Evolutionary conservation across 2,888 invertebrate species (phyloP), one percentile per base, ranked within the genome.

Genomic region (Graphium colonna): DNA sequence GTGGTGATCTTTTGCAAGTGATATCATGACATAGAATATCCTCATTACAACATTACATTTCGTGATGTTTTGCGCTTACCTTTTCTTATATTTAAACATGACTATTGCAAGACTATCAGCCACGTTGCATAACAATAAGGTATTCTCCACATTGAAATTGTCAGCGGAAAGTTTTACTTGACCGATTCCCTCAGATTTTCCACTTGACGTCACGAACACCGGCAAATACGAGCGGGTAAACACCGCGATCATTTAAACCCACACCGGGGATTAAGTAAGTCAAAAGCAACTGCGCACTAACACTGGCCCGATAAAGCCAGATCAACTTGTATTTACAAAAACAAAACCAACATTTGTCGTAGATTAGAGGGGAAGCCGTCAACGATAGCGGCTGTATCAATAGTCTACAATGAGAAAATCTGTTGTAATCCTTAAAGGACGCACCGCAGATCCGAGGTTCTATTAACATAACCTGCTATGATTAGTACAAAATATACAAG

Each of bases 381-480:
- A 65, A 26, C 1, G 69, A 68, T 73, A 75, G 71, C 68, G 64
- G 69, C 57, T 74, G 69, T 73, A 77, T 74, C 81, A 82, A 82
- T 82, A 79, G 65, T 65, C 63, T 55, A 73, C 76, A 77, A 77
- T 82, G 75, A 73, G 76, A 76, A 76, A 81, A 80, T 79, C 80
- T 73, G 73, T 73, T 64, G 71, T 83, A 84, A 85, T 83, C 84
- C 82, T 12, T 12, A 36, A 2, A 33, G 9, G 9, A 33, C 3
- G 33, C 33, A 33, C 68, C 47, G 71, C 71, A 73, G 79, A 77
- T 75, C 70, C 71, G 68, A 58, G 61, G 69, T 52, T 58, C 65
- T 77, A 81, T 81, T 77, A 75, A 75, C n/a, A n/a, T n/a, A n/a
- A n/a, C n/a, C n/a, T n/a, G n/a, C n/a, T n/a, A n/a, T n/a, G n/a